Conservation (phyloP, 2,888 invertebrate species). For the Pterobdella sp. region DNA sequence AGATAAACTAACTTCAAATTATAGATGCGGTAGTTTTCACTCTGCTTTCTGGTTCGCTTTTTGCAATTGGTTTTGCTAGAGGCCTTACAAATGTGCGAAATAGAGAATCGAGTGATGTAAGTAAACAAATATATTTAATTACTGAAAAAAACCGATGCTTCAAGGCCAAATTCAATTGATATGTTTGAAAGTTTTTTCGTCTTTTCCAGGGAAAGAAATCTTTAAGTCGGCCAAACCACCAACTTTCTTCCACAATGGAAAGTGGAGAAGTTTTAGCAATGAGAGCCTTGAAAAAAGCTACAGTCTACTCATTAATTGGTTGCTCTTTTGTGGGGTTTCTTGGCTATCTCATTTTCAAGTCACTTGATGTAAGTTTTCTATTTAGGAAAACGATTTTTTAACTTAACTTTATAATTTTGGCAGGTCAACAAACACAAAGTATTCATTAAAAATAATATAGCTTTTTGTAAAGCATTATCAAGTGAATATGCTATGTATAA, state of each 20-base stretch:
- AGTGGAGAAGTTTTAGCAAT: constrained; percentile 6
- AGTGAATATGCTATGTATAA: too few species aligned
- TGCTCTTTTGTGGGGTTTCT: neutral
- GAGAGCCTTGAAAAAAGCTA: constrained; percentile 1
- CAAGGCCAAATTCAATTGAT: too few species aligned
- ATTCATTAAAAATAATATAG: too few species aligned
- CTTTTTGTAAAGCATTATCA: too few species aligned
- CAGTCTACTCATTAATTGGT: neutral
- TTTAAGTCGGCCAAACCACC: neutral
- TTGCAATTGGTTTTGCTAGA: constrained; percentile 3
- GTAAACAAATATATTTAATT: too few species aligned
- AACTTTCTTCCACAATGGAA: neutral
- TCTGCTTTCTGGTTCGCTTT: neutral
- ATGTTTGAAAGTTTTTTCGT: too few species aligned
- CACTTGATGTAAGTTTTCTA: neutral
- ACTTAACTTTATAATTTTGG: too few species aligned
- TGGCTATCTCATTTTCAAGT: constrained; percentile 7
- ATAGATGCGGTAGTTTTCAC: constrained; percentile 6
- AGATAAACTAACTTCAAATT: neutral
- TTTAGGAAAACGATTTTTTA: too few species aligned
- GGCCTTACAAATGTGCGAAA: constrained; percentile 6
- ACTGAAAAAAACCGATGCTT: too few species aligned
- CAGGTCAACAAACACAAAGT: too few species aligned
- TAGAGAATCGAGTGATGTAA: neutral
- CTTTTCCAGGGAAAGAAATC: neutral